Evolutionary conservation across 2,113 vertebrate genomes (phyloP), one percentile per base, ranked within the genome.

Genomic region (Boleophthalmus pectinirostris): DNA sequence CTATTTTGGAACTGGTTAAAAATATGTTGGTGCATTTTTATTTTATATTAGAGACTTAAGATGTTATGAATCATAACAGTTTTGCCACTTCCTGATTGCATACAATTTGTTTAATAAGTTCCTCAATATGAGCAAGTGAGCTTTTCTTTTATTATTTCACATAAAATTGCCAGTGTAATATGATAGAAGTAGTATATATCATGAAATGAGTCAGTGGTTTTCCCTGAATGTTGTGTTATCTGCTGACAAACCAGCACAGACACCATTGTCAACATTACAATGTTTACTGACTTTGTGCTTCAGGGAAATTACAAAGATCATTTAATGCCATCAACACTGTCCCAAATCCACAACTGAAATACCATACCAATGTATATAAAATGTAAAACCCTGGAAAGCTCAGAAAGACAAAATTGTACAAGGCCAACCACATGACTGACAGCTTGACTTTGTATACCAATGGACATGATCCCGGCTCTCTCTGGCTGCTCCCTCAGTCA

Each of bases 391-490:
- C 20, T 72, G 3, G 70, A 81, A 84, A 71, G 25, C 70, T 24
- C 14, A 6, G 7, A 45, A 75, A 69, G 73, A 33, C 2, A 33
- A 61, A 61, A 33, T 8, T 29, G 15, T 33, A 18, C 1, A 69
- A 75, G 82, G 78, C 70, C 82, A 81, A 80, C 21, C 60, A 74
- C 75, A 83, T 73, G 67, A 66, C 83, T 69, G 85, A 83, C 82
- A 88, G 87, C 78, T 87, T 86, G 72, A 81, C 82, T 80, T 84
- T 90, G 82, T 88, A 79, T 83, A 75, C 84, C 84, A 82, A 69
- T 84, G 77, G 87, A 84, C 70, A 87, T 86, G 66, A 72, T 89
- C 78, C 38, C 38, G n/a, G n/a, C 38, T 76, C 72, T 66, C 72
- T 66, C 63, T 0, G 56, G 78, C 73, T 76, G 75, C 77, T 70